These are phyloP conservation scores for Tinea pellionella DNA, from an alignment of 2,888 invertebrate genomes.

Conservation along the genomic window DNA sequence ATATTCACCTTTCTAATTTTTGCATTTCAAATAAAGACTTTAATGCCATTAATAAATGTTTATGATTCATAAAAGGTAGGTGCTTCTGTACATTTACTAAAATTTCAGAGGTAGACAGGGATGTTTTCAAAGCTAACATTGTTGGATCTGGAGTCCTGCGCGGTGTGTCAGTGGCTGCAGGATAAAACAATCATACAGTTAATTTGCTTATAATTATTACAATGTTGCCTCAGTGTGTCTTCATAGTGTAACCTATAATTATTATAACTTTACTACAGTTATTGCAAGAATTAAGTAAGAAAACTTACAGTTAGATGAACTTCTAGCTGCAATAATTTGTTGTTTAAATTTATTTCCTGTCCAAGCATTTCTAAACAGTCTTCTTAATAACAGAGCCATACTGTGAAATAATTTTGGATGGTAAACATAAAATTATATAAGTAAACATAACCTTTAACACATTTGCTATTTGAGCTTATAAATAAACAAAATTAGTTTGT, in stretches of 20 bases:
- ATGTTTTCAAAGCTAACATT: conserved; percentile 49
- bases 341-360: conserved; percentile 28
- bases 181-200: too few species aligned
- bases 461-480: not conserved
- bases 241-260: too few species aligned
- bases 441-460: not conserved
- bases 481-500: not conserved
- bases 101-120: conserved; percentile 46
- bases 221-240: too few species aligned
- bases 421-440: not conserved
- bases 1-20: conserved; percentile 53
- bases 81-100: conserved; percentile 56
- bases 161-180: not conserved
- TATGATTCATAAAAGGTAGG: conserved; percentile 51
- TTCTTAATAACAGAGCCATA: conserved; percentile 39
- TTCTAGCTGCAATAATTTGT: conserved; percentile 29
- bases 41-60: conserved; percentile 69
- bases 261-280: too few species aligned
- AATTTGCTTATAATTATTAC: not conserved
- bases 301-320: conserved; percentile 20
- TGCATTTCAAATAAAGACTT: conserved; percentile 66
- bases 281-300: too few species aligned
- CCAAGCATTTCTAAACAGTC: conserved; percentile 35
- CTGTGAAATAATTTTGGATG: conserved; percentile 20
- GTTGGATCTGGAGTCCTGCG: conserved; percentile 44